Percentiles rank a stretch among this genome's conserved stretches.
phyloP scores from a whole-genome alignment of 2,888 invertebrate genomes.

The Hydraecia micacea region DNA sequence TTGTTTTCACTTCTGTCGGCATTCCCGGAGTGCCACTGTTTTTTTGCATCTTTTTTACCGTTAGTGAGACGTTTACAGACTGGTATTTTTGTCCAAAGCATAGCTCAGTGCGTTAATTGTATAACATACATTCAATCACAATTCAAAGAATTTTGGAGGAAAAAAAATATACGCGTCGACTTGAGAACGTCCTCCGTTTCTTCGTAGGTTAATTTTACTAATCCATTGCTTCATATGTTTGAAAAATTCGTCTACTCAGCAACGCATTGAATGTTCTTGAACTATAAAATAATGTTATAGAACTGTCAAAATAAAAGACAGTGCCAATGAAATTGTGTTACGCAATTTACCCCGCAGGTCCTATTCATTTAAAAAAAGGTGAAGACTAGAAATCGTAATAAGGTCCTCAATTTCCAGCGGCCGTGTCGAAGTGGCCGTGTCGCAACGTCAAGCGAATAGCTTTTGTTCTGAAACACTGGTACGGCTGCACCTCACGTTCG shows the following conservation, averaged over 20 bases:
- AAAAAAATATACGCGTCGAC: too few relatives aligned
- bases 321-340: neutral
- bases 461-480: conserved; percentile 35
- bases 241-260: neutral
- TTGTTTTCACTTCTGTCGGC: too few relatives aligned
- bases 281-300: too few relatives aligned
- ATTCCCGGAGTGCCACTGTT: too few relatives aligned
- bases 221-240: too few relatives aligned
- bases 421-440: conserved; percentile 9
- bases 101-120: neutral
- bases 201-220: too few relatives aligned
- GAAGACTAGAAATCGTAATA: neutral
- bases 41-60: neutral
- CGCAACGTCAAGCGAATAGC: conserved; percentile 35
- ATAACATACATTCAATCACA: neutral
- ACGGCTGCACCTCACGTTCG: conserved; percentile 9
- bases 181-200: too few relatives aligned
- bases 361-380: neutral
- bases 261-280: neutral
- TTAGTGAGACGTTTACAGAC: neutral
- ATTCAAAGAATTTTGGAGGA: neutral
- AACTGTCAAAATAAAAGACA: neutral
- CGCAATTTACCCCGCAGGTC: neutral
- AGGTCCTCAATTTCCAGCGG: conserved; percentile 10
- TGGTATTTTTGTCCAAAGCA: neutral